Base-by-base conservation (phyloP, 1,140 invertebrate genomes). In the Riptortus pedestris region DNA sequence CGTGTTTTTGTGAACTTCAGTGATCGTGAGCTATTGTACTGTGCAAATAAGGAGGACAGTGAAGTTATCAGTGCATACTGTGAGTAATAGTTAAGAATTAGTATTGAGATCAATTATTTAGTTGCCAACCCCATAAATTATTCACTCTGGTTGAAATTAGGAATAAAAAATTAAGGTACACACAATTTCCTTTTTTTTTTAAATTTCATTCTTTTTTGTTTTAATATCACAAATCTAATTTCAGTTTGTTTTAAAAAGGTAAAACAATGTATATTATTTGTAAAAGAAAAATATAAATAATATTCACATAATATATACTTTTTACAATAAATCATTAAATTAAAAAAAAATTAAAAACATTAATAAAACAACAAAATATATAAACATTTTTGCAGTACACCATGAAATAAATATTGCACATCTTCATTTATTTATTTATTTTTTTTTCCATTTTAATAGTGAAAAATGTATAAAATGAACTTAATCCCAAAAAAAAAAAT, bases 391-490 rank as follows among this genome's bases (percentile, higher is more conserved):
- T 38, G 31, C 14, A 38, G 5, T 38, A 38, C 5, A 38, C 14
- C 31, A 38, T 7, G 31, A 55, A 55, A 55, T 55, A 55, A 55
- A 55, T 55, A 55, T 55, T 55, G 51, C 51, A 55, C 51, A 55
- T 55, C 51, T 55, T 55, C 24, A 55, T 14, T 55, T 55, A 24
- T 26, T 55, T 51, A 20, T 55, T n/a, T n/a, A 20, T 47, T 47
- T 47, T 47, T 22, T 47, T 47, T 47, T 47, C 22, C 22, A 47
- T 16, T 55, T 18, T 24, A 55, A 22, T 16, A 24, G 51, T 55
- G 51, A 38, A 55, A 55, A 55, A 55, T 55, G 24, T 55, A 55
- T 55, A 55, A 55, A 55, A 55, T 24, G 24, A 55, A 26, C 51
- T 24, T 55, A 55, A 9, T 55, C 51, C 51, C 51, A 55, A 55